Percentiles rank a stretch among this genome's conserved stretches.
Conservation (phyloP, 2,888 invertebrate species). For the Cheilosia scutellata region DNA sequence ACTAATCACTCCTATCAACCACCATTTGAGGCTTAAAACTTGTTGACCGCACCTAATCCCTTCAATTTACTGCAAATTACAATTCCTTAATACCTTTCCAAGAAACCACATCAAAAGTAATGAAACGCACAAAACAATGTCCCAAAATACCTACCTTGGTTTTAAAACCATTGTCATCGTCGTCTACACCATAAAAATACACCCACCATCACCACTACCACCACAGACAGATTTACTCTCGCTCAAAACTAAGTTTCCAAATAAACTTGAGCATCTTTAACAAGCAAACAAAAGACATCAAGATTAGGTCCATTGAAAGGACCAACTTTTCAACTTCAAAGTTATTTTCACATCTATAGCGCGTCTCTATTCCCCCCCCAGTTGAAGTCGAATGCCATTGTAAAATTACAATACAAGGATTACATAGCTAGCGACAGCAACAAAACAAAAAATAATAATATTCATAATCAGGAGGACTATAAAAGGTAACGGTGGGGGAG, state of each 20-base stretch:
- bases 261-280: conserved; percentile 61
- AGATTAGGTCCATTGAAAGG: conserved; percentile 61
- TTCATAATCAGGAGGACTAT: conserved; percentile 60
- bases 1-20: conserved; percentile 10
- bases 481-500: conserved; percentile 33
- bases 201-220: no score
- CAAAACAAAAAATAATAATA: conserved; percentile 41
- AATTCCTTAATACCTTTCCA: conserved; percentile 16
- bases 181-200: no score
- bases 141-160: background rate
- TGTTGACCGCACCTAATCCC: conserved; percentile 26
- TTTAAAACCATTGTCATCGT: background rate
- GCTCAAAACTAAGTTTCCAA: conserved; percentile 50
- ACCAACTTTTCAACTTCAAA: conserved; percentile 69
- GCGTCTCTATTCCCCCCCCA: background rate
- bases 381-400: conserved; percentile 21
- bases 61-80: conserved; percentile 54
- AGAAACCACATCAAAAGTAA: conserved; percentile 67
- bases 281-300: conserved; percentile 65
- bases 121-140: conserved; percentile 35
- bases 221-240: background rate
- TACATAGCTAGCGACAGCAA: background rate
- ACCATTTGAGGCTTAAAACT: conserved; percentile 6
- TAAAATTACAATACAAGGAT: conserved; percentile 60
- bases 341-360: conserved; percentile 9